Evolutionary conservation across 2,113 vertebrate species (phyloP), one percentile per base, ranked within the genome.

Genomic region (Pachyramphus minor): DNA sequence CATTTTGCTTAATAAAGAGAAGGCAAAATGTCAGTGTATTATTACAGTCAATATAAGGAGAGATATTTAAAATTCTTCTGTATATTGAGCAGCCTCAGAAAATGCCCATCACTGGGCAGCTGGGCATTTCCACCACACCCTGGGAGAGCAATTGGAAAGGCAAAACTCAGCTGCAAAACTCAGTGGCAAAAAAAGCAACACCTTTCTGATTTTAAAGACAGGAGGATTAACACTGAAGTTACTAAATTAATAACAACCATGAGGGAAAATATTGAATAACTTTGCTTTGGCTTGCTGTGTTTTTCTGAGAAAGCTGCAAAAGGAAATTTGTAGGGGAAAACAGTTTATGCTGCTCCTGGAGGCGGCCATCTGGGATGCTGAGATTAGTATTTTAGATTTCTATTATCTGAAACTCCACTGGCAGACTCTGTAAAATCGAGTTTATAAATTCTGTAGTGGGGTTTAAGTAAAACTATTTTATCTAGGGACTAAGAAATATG

Each of bases 381-480:
- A 84, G 79, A 95, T 88, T 83, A 86, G 50, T 89, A 67, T 90
- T 81, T 68, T 62, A 74, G 88, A 64, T 90, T 94, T 78, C 92
- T 90, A 84, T 96, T 93, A 92, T 90, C 88, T 90, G 90, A 52
- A 92, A 84, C 49, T 94, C 85, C 44, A 67, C 75, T 86, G 79
- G 56, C 82, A 93, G 85, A 44, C 68, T 90, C 84, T 30, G 55
- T 63, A 82, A 84, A 93, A 93, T 90, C 37, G 60, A 86, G 47
- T 90, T 93, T 95, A 93, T 80, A 88, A 84, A 90, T 94, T 92
- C 83, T 69, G 33, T 39, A 79, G 56, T 22, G 62, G 44, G 75
- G 73, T 82, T 96, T 96, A 92, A 95, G 86, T 93, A 94, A 95
- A 97, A 94, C 86, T 84, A 49, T 89, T 92, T 88, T 84, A 93